phyloP scores from a whole-genome alignment of 2,888 invertebrate genomes.

The Conops quadrifasciatus region DNA sequence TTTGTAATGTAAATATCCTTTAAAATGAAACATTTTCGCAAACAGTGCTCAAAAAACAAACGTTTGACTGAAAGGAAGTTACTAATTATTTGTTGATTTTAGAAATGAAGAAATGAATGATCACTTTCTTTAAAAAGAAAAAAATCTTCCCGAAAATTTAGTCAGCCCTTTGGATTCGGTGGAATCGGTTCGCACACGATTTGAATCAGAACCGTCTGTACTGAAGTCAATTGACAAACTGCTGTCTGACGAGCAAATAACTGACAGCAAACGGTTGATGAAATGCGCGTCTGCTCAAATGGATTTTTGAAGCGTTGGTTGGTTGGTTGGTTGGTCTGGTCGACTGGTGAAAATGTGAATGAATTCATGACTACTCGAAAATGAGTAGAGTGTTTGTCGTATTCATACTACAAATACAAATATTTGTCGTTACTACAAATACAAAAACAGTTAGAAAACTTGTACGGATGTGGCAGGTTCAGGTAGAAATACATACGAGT shows the following conservation, averaged over 20 bases:
- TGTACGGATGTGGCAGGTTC: constrained; percentile 36
- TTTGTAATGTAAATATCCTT: no score
- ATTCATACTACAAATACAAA: background rate
- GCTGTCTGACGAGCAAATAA: background rate
- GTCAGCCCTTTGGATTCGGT: background rate
- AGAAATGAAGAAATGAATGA: no score
- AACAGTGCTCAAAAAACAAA: no score
- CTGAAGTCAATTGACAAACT: constrained; percentile 37
- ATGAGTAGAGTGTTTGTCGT: background rate
- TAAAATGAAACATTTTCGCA: no score
- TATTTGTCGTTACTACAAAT: background rate
- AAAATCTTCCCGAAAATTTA: no score
- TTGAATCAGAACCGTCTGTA: constrained; percentile 30
- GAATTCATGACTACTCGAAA: constrained; percentile 22
- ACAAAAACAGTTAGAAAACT: no score
- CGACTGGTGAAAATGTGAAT: background rate
- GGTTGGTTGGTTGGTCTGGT: background rate
- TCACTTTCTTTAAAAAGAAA: no score
- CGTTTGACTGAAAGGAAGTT: no score
- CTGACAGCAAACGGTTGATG: background rate
- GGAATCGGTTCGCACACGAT: background rate
- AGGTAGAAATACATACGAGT: no score
- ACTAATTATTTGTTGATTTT: no score
- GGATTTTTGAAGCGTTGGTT: background rate
- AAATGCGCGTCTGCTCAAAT: background rate